These are phyloP conservation scores for Pteropus alecto DNA, from an alignment of 2,113 vertebrate species.

Conservation along the genomic window DNA sequence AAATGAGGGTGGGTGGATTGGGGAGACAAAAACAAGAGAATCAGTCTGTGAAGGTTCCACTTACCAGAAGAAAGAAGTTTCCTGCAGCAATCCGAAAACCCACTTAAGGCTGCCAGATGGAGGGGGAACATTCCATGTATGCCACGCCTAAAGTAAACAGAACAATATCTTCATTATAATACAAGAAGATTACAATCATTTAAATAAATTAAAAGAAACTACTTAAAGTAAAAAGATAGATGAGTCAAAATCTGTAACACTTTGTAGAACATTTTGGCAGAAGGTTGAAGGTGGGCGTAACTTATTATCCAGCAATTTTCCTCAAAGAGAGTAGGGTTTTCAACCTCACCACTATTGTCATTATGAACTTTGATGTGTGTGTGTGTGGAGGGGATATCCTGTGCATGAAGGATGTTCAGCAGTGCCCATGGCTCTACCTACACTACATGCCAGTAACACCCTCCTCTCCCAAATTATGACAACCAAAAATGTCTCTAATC, in stretches of 20 bases:
- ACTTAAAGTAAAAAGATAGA: neutral
- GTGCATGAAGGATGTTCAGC: neutral
- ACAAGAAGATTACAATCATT: conserved; percentile 55
- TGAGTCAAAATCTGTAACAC: neutral
- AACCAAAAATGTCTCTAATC: neutral
- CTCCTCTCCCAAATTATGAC: neutral
- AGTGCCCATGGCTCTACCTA: neutral
- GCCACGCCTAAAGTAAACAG: conserved; percentile 89
- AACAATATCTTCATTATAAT: conserved; percentile 75
- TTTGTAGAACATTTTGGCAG: neutral
- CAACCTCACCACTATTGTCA: neutral
- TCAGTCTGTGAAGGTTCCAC: neutral
- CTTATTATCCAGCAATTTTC: neutral
- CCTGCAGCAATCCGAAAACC: conserved; percentile 98
- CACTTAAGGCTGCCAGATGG: conserved; percentile 97
- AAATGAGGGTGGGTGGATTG: neutral
- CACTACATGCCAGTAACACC: neutral
- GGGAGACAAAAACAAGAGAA: neutral
- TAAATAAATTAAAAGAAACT: neutral
- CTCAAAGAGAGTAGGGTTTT: neutral
- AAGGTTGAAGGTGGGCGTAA: neutral
- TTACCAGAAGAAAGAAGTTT: conserved; percentile 97
- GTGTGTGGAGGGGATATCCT: neutral
- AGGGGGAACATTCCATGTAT: conserved; percentile 99
- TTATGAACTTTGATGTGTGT: neutral